Evolutionary conservation across 2,888 invertebrate genomes (phyloP).

Genomic region (Chloroclysta siterata): DNA sequence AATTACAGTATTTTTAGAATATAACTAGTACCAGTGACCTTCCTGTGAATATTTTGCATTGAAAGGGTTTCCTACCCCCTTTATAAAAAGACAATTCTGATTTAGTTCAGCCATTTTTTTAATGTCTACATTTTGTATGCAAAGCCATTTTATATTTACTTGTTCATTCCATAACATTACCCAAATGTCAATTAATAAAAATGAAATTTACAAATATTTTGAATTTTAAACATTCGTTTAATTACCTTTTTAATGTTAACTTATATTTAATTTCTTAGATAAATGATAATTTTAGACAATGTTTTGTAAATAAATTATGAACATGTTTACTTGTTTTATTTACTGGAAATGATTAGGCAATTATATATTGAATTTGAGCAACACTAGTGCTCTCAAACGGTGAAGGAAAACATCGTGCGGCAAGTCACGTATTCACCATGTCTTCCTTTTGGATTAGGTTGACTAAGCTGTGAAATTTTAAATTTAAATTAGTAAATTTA

Average conservation of each 20-base stretch:
- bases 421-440: no score
- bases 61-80: no score
- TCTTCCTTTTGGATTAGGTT: no score
- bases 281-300: slow-evolving; percentile 14
- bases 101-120: background rate
- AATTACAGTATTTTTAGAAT: slow-evolving; percentile 8
- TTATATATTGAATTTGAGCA: no score
- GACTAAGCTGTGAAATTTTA: no score
- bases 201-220: background rate
- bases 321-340: slow-evolving; percentile 18
- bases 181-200: slow-evolving; percentile 24
- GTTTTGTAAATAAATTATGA: slow-evolving; percentile 24
- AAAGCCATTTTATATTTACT: background rate
- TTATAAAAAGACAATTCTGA: background rate
- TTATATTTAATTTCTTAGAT: slow-evolving; percentile 20
- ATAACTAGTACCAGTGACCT: background rate
- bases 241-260: slow-evolving; percentile 3
- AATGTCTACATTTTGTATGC: slow-evolving; percentile 17
- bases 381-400: no score
- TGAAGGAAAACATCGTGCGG: no score
- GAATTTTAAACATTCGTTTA: background rate
- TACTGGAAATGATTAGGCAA: background rate
- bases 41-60: slow-evolving; percentile 5
- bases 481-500: no score
- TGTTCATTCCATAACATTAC: slow-evolving; percentile 17